Evolutionary conservation across 2,888 invertebrate species (phyloP).

Genomic region (Drosophila maculinotata): DNA sequence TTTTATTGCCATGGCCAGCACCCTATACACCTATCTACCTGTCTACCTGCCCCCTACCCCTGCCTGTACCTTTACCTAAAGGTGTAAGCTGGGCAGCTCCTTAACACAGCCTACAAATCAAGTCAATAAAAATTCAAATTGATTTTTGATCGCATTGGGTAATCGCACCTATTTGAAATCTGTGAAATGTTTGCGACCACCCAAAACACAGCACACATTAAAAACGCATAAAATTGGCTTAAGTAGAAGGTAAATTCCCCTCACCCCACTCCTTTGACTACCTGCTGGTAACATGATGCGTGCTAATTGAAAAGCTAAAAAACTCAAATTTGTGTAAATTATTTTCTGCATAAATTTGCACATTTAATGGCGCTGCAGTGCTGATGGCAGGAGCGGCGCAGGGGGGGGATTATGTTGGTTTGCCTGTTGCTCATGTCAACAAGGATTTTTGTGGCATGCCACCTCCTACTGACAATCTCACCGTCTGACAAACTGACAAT

Average conservation of each 20-base stretch:
- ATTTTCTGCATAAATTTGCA: conserved; percentile 73
- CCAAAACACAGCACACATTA: conserved; percentile 68
- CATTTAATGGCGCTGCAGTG: conserved; percentile 53
- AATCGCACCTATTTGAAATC: conserved; percentile 69
- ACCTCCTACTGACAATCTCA: conserved; percentile 15
- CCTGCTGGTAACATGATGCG: conserved; percentile 41
- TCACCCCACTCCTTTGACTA: not conserved
- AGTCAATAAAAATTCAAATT: conserved; percentile 73
- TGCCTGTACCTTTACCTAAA: not conserved
- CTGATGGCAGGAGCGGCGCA: not conserved
- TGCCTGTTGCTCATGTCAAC: conserved; percentile 57
- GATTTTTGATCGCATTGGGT: conserved; percentile 65
- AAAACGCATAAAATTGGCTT: conserved; percentile 65
- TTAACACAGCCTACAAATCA: conserved; percentile 30
- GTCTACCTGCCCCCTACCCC: not conserved
- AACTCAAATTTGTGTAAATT: conserved; percentile 75
- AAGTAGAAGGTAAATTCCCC: conserved; percentile 30
- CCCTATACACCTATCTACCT: conserved; percentile 4
- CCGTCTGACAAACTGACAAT: conserved; percentile 54
- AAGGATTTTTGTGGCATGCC: conserved; percentile 36
- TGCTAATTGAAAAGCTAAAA: conserved; percentile 72
- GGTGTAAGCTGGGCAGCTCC: conserved; percentile 4
- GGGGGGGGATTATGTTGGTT: not conserved
- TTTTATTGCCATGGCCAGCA: conserved; percentile 63
- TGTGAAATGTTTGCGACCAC: conserved; percentile 52